Evolutionary conservation across 2,888 invertebrate species (phyloP).

Genomic region (Bellardia pandia): DNA sequence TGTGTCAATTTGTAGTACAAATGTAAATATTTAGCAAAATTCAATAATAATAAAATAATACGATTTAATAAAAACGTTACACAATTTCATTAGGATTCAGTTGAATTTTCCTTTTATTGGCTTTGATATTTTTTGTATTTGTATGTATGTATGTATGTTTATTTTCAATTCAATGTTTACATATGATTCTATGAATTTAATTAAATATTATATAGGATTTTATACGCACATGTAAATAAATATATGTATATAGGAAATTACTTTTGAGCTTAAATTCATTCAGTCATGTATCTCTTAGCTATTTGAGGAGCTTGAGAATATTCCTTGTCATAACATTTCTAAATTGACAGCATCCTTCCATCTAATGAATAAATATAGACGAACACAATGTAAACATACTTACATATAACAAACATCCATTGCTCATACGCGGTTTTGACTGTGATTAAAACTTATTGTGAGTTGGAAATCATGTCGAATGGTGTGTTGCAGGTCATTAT

Average conservation of each 20-base stretch:
- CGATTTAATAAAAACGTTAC: slow-evolving; percentile 6
- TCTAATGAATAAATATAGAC: too few relatives aligned
- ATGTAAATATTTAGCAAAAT: slow-evolving; percentile 38
- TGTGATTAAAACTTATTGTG: too few relatives aligned
- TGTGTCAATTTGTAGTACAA: slow-evolving; percentile 46
- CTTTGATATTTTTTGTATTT: not conserved
- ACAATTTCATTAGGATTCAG: slow-evolving; percentile 1
- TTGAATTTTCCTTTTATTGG: not conserved
- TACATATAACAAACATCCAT: too few relatives aligned
- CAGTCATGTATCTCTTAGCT: not conserved
- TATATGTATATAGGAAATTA: slow-evolving; percentile 5
- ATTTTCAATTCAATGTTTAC: not conserved
- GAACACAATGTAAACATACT: too few relatives aligned
- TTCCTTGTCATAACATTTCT: not conserved
- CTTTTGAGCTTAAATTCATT: slow-evolving; percentile 15
- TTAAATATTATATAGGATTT: not conserved
- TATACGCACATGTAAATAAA: not conserved
- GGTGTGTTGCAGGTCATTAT: too few relatives aligned
- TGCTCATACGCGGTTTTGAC: too few relatives aligned
- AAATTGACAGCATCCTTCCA: not conserved
- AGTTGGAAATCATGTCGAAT: too few relatives aligned
- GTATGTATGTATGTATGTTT: not conserved
- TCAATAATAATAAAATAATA: slow-evolving; percentile 26
- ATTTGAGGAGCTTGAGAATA: not conserved
- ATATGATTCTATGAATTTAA: slow-evolving; percentile 10